A percentile compares a stretch with the other conserved stretches of the same genome.
phyloP scores from a whole-genome alignment of 2,113 vertebrate species.

The Sander vitreus region DNA sequence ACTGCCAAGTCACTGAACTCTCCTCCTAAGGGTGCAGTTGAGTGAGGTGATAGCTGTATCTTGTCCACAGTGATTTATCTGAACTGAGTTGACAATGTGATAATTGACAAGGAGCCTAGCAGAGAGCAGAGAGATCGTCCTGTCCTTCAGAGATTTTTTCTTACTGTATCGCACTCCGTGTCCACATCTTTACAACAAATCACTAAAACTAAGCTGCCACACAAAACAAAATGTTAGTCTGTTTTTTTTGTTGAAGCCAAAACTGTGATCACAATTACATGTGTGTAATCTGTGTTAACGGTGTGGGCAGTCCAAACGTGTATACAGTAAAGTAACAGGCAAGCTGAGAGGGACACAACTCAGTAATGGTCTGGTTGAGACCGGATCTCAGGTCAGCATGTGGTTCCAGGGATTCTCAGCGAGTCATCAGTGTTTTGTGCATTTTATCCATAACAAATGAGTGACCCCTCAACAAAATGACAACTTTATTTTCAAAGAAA shows the following conservation, averaged over 20 bases:
- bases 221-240: neutral
- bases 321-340: neutral
- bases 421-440: neutral
- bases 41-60: constrained; percentile 29
- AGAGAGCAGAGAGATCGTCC: neutral
- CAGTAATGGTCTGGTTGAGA: neutral
- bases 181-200: neutral
- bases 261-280: neutral
- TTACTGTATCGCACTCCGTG: neutral
- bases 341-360: neutral
- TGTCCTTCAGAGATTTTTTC: neutral
- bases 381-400: neutral
- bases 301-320: neutral
- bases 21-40: constrained; percentile 56
- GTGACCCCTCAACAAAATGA: neutral
- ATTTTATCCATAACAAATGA: neutral
- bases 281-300: neutral
- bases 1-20: constrained; percentile 55
- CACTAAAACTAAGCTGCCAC: neutral
- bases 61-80: constrained; percentile 52
- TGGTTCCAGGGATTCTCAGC: neutral
- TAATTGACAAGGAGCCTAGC: constrained; percentile 48
- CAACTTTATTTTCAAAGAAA: neutral
- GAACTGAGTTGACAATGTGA: constrained; percentile 53
- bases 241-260: neutral